Evolutionary conservation across 2,113 vertebrate genomes (phyloP), one percentile per base, ranked within the genome.

Genomic region (Petrocephalus zakoni): DNA sequence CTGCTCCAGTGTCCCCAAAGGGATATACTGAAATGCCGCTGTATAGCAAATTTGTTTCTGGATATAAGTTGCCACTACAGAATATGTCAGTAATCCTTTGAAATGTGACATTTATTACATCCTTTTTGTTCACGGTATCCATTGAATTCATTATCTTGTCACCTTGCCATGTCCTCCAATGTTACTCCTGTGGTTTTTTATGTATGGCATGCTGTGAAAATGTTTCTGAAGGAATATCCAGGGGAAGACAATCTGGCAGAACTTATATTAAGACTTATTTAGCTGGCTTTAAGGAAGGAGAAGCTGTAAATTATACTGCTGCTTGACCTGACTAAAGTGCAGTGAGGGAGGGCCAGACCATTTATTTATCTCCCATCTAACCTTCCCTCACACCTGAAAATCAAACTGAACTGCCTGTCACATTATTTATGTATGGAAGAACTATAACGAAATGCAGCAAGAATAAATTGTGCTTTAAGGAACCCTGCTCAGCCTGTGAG

Each of bases 51-150:
- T 87, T 75, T 10, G 91, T 89, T 86, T 72, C 89, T 51, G 86
- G 88, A 91, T 90, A 91, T 89, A 91, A 81, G 92, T 91, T 91
- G 89, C 88, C 78, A 87, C 83, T 13, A 90, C 90, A 49, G 88
- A 91, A 91, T 89, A 58, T 89, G 90, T 93, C 91, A 90, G 90
- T 91, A 92, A 93, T 93, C 90, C 91, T 90, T 64, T 85, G 90
- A 90, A 92, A 91, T 92, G 90, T 93, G 91, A 93, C 91, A 93
- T 93, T 93, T 90, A 92, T 91, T 87, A 90, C 86, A 87, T 88
- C 64, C 90, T 93, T 93, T 91, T 91, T 88, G 47, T 87, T 78
- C 87, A 37, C 82, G 75, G 37, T 90, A 93, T 91, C 89, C 92
- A 91, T 91, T 68, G 87, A 92, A 91, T 88, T 52, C 89, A 72